Conservation (phyloP, 1,140 invertebrate species). For the Zaprionus ornatus region DNA sequence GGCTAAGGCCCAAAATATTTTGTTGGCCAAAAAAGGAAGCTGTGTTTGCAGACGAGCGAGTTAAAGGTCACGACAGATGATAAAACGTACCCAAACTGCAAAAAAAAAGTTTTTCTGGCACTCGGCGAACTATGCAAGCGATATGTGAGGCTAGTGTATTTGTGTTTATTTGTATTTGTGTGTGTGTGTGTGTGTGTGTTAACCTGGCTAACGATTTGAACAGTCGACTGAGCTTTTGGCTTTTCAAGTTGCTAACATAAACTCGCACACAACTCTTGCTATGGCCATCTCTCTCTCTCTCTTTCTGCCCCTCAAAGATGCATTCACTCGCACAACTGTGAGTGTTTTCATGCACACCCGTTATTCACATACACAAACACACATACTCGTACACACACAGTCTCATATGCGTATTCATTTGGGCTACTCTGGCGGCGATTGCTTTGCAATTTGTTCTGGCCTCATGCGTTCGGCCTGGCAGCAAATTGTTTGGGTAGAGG, state of each 20-base stretch:
- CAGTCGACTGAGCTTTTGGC: conserved; percentile 33
- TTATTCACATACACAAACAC: neutral
- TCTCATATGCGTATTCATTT: neutral
- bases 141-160: conserved; percentile 2
- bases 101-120: conserved; percentile 32
- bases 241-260: conserved; percentile 26
- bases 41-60: conserved; percentile 14
- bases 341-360: neutral
- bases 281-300: neutral
- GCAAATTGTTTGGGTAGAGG: conserved; percentile 68
- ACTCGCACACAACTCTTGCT: conserved; percentile 1
- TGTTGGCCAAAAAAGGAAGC: conserved; percentile 12
- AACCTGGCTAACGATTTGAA: conserved; percentile 35
- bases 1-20: conserved; percentile 36
- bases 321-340: neutral
- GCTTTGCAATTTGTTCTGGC: conserved; percentile 80
- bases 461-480: conserved; percentile 51
- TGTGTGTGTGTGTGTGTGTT: conserved; percentile 7
- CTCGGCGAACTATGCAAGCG: conserved; percentile 31
- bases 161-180: conserved; percentile 10
- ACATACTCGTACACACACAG: neutral
- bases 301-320: neutral
- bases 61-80: conserved; percentile 34
- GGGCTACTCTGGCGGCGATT: conserved; percentile 50
- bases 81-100: conserved; percentile 31